Evolutionary conservation across 2,888 invertebrate genomes (phyloP).

Genomic region (Apodemia hepburni): DNA sequence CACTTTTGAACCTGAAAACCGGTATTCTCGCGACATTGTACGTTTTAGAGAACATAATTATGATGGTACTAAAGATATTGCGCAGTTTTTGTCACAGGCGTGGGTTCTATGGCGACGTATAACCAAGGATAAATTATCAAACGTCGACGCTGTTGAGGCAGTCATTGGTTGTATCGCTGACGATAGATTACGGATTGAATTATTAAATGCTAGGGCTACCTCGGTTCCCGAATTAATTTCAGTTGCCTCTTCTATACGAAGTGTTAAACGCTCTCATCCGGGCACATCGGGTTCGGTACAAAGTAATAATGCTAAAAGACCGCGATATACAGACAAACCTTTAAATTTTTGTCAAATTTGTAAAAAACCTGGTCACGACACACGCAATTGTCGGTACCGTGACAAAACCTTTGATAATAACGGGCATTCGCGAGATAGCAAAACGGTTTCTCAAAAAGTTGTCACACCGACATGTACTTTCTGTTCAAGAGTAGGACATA

Average conservation of each 20-base stretch:
- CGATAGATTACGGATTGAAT: not conserved
- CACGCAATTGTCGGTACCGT: not conserved
- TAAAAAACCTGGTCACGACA: not conserved
- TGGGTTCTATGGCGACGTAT: constrained; percentile 38
- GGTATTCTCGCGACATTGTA: constrained; percentile 38
- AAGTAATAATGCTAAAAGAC: not conserved
- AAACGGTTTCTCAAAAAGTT: not conserved
- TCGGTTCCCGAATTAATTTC: constrained; percentile 29
- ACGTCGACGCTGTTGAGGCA: constrained; percentile 31
- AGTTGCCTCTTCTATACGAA: constrained; percentile 32
- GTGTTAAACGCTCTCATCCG: constrained; percentile 8
- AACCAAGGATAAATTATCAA: constrained; percentile 34
- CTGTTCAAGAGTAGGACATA: constrained; percentile 33
- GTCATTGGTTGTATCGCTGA: not conserved
- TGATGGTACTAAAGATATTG: constrained; percentile 33
- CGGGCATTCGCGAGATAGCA: not conserved
- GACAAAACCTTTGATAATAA: not conserved
- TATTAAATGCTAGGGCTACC: constrained; percentile 30
- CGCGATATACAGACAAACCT: not conserved
- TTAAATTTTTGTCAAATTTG: not conserved
- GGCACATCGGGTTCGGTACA: not conserved
- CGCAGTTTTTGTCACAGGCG: constrained; percentile 36
- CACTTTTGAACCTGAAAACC: constrained; percentile 37
- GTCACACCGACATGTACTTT: constrained; percentile 25
- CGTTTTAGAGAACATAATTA: constrained; percentile 37